Evolutionary conservation across 2,113 vertebrate species (phyloP).

Genomic region (Emydura subglobosa): DNA sequence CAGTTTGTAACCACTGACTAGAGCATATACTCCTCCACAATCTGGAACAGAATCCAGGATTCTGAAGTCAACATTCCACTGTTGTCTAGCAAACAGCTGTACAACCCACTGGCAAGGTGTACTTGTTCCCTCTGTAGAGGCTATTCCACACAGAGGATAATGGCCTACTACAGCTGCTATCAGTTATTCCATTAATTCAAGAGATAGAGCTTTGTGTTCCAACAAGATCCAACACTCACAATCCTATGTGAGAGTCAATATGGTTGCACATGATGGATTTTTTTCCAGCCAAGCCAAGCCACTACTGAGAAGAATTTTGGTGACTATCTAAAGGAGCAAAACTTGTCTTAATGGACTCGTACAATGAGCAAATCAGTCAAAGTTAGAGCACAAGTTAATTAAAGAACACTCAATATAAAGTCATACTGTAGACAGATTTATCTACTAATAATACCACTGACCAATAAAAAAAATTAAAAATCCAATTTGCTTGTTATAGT

Average conservation of each 20-base stretch:
- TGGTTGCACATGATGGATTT: background rate
- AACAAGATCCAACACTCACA: background rate
- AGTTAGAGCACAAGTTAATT: background rate
- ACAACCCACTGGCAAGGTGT: no score
- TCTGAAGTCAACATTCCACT: background rate
- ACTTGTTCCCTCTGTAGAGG: background rate
- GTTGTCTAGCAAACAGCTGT: background rate
- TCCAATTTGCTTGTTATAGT: background rate
- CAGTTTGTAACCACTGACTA: background rate
- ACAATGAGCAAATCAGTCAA: no score
- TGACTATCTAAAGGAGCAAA: no score
- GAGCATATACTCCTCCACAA: background rate
- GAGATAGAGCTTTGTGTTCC: background rate
- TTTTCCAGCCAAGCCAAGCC: no score
- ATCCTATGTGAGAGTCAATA: background rate
- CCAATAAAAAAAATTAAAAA: background rate
- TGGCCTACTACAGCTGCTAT: background rate
- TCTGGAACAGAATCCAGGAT: background rate
- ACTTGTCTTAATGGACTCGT: no score
- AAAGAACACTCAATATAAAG: background rate
- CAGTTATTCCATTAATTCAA: background rate
- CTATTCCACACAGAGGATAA: no score
- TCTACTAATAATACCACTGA: background rate
- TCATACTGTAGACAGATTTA: background rate
- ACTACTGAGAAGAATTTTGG: no score